Evolutionary conservation across 2,888 invertebrate genomes (phyloP).

Genomic region (Scaptodrosophila latifasciaeformis): DNA sequence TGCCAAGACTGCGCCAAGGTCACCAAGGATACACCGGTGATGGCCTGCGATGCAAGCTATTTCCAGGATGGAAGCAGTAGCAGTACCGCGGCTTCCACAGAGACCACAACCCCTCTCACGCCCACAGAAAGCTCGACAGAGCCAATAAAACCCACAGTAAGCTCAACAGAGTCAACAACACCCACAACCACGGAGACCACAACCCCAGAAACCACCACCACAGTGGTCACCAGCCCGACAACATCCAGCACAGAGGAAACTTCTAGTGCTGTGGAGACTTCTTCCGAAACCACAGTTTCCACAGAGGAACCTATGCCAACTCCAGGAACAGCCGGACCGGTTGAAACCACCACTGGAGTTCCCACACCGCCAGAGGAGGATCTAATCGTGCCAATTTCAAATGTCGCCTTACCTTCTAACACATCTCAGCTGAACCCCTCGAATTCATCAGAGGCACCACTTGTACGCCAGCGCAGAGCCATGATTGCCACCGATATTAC

Average conservation of each 20-base stretch:
- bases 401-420: constrained; percentile 13
- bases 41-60: constrained; percentile 59
- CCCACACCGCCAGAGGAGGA: constrained; percentile 58
- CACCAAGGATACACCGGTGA: constrained; percentile 45
- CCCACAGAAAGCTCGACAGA: background rate
- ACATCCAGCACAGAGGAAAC: constrained; percentile 21
- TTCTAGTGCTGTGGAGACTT: constrained; percentile 14
- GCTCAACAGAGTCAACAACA: constrained; percentile 19
- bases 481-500: constrained; percentile 35
- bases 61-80: constrained; percentile 49
- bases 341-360: constrained; percentile 39
- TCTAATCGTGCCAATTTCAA: constrained; percentile 4
- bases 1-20: constrained; percentile 64
- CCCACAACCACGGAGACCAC: constrained; percentile 29
- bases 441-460: background rate
- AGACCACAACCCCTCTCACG: constrained; percentile 39
- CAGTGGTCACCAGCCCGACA: constrained; percentile 25
- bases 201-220: constrained; percentile 3
- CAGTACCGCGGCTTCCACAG: constrained; percentile 49
- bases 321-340: constrained; percentile 47
- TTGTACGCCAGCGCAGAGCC: constrained; percentile 49
- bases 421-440: constrained; percentile 11
- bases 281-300: constrained; percentile 24
- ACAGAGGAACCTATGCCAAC: constrained; percentile 39
- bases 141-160: background rate